phyloP scores from a whole-genome alignment of 2,113 vertebrate genomes.

The Triplophysa siluroides region DNA sequence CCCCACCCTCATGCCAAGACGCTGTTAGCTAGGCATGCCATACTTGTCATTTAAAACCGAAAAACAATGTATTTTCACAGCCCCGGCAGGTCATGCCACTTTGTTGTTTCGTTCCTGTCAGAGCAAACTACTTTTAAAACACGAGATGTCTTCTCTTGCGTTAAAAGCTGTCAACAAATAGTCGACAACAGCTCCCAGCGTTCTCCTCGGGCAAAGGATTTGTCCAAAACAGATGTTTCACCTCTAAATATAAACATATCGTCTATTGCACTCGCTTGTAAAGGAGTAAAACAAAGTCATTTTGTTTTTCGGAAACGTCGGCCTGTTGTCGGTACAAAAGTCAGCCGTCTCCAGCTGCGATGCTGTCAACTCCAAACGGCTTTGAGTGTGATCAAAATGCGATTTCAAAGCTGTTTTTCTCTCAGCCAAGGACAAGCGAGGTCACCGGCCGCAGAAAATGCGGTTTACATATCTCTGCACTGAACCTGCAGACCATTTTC shows the following conservation, averaged over 20 bases:
- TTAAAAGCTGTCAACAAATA: conserved; percentile 50
- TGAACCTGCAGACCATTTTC: not conserved
- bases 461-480: not conserved
- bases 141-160: conserved; percentile 34
- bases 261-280: conserved; percentile 9
- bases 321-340: not conserved
- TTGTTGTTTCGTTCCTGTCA: conserved; percentile 51
- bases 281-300: conserved; percentile 24
- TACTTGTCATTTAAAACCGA: conserved; percentile 33
- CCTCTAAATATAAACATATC: conserved; percentile 30
- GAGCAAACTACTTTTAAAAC: conserved; percentile 47
- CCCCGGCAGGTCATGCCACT: conserved; percentile 51
- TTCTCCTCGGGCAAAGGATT: conserved; percentile 34
- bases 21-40: not conserved
- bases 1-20: conserved; percentile 3
- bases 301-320: conserved; percentile 16
- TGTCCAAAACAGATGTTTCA: conserved; percentile 51
- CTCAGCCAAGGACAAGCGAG: not conserved
- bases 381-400: not conserved
- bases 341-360: conserved; percentile 6
- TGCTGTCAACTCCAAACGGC: not conserved
- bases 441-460: conserved; percentile 13
- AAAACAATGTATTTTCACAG: conserved; percentile 46
- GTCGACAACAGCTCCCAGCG: conserved; percentile 35
- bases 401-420: conserved; percentile 13